These are phyloP conservation scores for Slavum lentiscoides DNA, from an alignment of 2,888 invertebrate genomes.

Conservation along the genomic window DNA sequence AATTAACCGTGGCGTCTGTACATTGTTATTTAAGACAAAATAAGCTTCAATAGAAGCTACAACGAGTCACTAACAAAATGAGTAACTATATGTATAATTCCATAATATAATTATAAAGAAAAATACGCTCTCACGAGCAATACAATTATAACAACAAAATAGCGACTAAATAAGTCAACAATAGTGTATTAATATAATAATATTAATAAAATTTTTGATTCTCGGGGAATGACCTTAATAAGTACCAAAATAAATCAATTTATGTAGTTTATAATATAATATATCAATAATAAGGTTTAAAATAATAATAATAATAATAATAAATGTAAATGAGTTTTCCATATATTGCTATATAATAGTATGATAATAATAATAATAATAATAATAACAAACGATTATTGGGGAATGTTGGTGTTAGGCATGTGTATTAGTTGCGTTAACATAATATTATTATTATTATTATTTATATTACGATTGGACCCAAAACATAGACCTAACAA, in stretches of 20 bases:
- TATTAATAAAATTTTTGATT: conserved; percentile 48
- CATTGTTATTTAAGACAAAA: conserved; percentile 43
- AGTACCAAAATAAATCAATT: conserved; percentile 49
- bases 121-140: conserved; percentile 33
- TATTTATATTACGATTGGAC: conserved; percentile 40
- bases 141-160: conserved; percentile 51
- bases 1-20: conserved; percentile 38
- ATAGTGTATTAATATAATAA: conserved; percentile 25
- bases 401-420: conserved; percentile 52
- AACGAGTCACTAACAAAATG: conserved; percentile 52
- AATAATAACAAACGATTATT: conserved; percentile 32
- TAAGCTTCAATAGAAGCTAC: conserved; percentile 53
- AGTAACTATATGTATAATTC: conserved; percentile 52
- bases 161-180: conserved; percentile 53
- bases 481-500: conserved; percentile 53
- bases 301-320: conserved; percentile 7
- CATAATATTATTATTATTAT: conserved; percentile 22
- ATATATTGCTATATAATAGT: conserved; percentile 21
- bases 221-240: conserved; percentile 38
- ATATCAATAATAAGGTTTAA: conserved; percentile 1
- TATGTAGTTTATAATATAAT: conserved; percentile 39
- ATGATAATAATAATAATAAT: not conserved
- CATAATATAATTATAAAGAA: conserved; percentile 49
- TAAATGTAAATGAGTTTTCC: conserved; percentile 29
- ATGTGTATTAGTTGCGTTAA: conserved; percentile 38